Evolutionary conservation across 2,888 invertebrate species (phyloP), one percentile per base, ranked within the genome.

Genomic region (Rhagophthalmus giganteus): DNA sequence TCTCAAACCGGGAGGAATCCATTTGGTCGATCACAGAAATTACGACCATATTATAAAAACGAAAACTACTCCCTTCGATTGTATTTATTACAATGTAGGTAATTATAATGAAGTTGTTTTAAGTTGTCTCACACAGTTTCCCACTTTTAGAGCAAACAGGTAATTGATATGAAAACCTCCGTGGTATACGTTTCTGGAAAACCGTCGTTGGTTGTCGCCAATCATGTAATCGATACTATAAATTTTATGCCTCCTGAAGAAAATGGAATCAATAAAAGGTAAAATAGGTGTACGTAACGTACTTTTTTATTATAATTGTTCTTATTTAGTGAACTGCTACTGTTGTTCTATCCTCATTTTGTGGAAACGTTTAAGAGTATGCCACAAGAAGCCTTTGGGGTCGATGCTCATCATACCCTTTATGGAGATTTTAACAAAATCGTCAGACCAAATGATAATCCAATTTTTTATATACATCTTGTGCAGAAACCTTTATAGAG

Each of bases 21-120:
- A 94, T 31, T 75, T 93, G 35, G 92, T 94, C 39, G 93, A 94
- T 72, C 94, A 94, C 66, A 84, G 93, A 66, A 94, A 94, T 72
- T 94, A 92, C 60, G 94, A 94, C 67, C 79, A 83, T 33, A 90
- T 92, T 55, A 81, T 93, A 58, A 82, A 84, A 45, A 81, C 80
- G n/a, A 92, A 93, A 2, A 77, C 79, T 5, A 89, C 90, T 2
- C 91, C 92, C 0, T 80, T 86, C 20, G 88, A 90, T 71, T 90
- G 89, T 65, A 86, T 93, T 66, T 94, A 93, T 75, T 93, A 94
- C 66, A 93, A 91, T 70, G 93, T n/a, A n/a, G n/a, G n/a, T n/a
- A n/a, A n/a, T n/a, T n/a, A n/a, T n/a, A n/a, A n/a, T n/a, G n/a
- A n/a, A n/a, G n/a, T 31, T 31, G 10, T 31, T 31, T n/a, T 12